These are phyloP conservation scores for Heliornis fulica DNA, from an alignment of 2,113 vertebrate species.

Conservation along the genomic window DNA sequence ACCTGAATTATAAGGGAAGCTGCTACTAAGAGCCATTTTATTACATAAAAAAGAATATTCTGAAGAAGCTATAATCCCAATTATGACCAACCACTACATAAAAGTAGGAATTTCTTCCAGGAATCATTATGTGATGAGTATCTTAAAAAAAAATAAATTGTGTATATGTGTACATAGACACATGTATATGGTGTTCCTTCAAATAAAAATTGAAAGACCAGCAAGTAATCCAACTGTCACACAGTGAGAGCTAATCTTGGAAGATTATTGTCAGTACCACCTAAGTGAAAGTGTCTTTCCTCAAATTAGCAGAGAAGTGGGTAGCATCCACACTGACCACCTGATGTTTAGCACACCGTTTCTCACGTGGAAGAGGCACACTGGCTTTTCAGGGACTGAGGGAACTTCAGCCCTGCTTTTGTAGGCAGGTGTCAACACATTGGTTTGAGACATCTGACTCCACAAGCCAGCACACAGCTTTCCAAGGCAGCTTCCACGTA, in stretches of 20 bases:
- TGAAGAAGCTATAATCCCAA: neutral
- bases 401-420: neutral
- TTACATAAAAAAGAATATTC: neutral
- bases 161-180: neutral
- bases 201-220: neutral
- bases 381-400: neutral
- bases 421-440: neutral
- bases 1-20: neutral
- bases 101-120: neutral
- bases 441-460: neutral
- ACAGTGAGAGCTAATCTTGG: neutral
- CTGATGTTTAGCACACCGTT: neutral
- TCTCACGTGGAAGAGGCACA: neutral
- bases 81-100: neutral
- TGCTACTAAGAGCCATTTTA: neutral
- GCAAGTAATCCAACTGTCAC: neutral
- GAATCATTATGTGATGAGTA: neutral
- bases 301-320: neutral
- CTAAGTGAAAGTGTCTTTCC: neutral
- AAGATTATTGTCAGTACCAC: neutral
- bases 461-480: rapidly evolving
- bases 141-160: neutral
- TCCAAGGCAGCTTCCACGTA: neutral
- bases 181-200: neutral
- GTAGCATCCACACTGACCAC: neutral